phyloP scores from a whole-genome alignment of 1,140 invertebrate species.

The Heliconius hermathena region DNA sequence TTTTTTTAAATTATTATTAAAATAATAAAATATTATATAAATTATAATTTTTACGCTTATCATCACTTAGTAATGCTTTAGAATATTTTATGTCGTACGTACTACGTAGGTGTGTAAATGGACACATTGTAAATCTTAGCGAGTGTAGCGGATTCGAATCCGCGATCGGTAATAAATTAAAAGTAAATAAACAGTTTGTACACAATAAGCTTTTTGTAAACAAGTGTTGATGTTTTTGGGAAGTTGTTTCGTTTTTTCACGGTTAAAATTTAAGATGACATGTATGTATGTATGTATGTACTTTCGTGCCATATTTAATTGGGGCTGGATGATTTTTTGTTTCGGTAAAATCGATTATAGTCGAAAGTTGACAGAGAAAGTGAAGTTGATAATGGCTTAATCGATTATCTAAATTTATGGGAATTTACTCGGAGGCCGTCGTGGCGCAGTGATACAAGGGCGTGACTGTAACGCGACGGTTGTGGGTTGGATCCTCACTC shows the following conservation, averaged over 20 bases:
- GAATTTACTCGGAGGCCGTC: neutral
- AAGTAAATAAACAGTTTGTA: conserved; percentile 40
- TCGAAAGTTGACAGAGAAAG: neutral
- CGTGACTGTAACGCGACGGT: no score
- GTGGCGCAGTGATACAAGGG: no score
- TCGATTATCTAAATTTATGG: neutral
- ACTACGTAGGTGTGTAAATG: conserved; percentile 9
- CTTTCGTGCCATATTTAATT: conserved; percentile 30
- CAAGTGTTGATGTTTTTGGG: conserved; percentile 33
- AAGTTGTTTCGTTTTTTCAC: conserved; percentile 35
- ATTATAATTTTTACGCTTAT: conserved; percentile 11
- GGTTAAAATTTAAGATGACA: conserved; percentile 29
- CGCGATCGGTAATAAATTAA: neutral
- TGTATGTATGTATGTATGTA: conserved; percentile 13
- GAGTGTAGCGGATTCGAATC: neutral
- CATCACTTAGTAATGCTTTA: conserved; percentile 1
- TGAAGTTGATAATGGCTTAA: neutral
- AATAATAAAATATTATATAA: neutral
- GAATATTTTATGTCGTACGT: conserved; percentile 1
- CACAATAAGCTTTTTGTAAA: conserved; percentile 45
- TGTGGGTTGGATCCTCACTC: no score
- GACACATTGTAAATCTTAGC: conserved; percentile 7
- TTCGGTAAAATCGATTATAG: neutral
- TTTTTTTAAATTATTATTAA: neutral
- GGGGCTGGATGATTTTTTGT: conserved; percentile 11